Evolutionary conservation across 2,797 vertebrate genomes (phyloP).

Genomic region (Manis pentadactyla): DNA sequence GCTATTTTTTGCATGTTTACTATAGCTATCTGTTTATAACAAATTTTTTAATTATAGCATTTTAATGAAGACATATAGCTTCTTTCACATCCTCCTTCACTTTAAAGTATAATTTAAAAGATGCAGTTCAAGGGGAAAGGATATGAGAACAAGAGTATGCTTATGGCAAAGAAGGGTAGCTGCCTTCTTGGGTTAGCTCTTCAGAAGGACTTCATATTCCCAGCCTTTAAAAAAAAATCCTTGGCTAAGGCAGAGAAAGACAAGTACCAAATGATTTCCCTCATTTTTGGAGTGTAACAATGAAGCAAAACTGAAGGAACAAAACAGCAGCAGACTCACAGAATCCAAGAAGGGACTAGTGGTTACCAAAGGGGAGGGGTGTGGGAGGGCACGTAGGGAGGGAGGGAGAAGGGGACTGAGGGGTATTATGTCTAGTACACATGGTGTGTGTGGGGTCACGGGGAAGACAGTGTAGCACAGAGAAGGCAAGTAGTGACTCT

Average conservation of each 20-base stretch:
- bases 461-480: no score
- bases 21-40: neutral
- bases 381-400: no score
- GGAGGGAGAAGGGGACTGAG: no score
- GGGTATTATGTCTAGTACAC: no score
- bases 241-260: neutral
- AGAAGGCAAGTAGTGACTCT: no score
- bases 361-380: no score
- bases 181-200: neutral
- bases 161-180: neutral
- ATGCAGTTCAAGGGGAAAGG: neutral
- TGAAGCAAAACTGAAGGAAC: no score
- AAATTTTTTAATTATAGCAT: neutral
- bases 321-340: no score
- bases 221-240: neutral
- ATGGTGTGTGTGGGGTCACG: no score
- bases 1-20: neutral
- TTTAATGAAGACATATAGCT: slow-evolving; percentile 1
- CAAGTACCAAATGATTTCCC: no score
- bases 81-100: neutral
- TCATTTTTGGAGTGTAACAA: no score
- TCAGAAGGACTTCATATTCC: neutral
- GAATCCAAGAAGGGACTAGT: no score
- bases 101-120: slow-evolving; percentile 17
- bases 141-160: neutral